Evolutionary conservation across 2,113 vertebrate genomes (phyloP), one percentile per base, ranked within the genome.

Genomic region (Cheirogaleus medius): DNA sequence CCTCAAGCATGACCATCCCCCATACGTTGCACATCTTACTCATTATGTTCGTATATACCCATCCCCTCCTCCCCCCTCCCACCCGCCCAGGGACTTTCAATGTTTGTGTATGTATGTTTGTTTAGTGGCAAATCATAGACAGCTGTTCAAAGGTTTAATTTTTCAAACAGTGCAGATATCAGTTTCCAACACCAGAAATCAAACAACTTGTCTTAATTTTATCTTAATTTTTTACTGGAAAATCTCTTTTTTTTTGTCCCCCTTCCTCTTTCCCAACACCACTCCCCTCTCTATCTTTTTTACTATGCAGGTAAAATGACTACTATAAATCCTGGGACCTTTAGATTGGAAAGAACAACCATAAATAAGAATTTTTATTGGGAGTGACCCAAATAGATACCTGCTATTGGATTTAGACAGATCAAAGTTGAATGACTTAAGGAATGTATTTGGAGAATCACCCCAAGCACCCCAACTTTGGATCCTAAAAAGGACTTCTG

Each of bases 51-150:
- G n/a, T n/a, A n/a, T n/a, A n/a, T n/a, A n/a, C n/a, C n/a, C n/a
- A n/a, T n/a, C n/a, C n/a, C n/a, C n/a, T n/a, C n/a, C n/a, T n/a
- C n/a, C n/a, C n/a, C n/a, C n/a, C n/a, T n/a, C n/a, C n/a, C n/a
- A n/a, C n/a, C n/a, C n/a, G n/a, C n/a, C n/a, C n/a, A n/a, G n/a
- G 37, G 49, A 81, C 56, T 91, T 91, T 87, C 93, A 87, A 93
- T 49, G 39, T 64, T 64, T 88, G 15, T 60, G 63, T 91, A 5
- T 56, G 54, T 56, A 6, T 56, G 9, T 95, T 60, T 80, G 15
- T 86, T 58, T 90, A 73, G 64, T 68, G 17, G 37, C 37, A 86
- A 60, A 74, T 93, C 66, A 47, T 29, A 80, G 39, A 37, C 6
- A 82, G 15, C 54, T 91, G 3, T 97, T 90, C 25, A 90, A 83